Conservation (phyloP, 2,888 invertebrate genomes). For the Catocala sponsa region DNA sequence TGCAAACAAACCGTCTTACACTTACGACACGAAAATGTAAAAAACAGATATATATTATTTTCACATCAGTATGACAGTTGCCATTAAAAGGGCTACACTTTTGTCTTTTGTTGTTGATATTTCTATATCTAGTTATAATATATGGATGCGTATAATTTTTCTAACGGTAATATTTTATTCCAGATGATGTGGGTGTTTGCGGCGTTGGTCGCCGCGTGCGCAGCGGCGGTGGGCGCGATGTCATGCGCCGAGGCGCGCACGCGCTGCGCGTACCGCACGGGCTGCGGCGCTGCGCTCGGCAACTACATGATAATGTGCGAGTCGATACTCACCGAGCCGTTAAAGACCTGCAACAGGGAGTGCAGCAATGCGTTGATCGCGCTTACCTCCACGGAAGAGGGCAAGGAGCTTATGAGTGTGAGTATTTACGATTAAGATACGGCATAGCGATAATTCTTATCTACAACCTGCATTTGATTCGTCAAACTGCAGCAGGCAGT, state of each 20-base stretch:
- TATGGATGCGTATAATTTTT: not conserved
- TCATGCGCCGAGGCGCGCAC: constrained; percentile 91
- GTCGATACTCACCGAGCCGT: constrained; percentile 89
- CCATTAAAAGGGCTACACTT: too few species aligned
- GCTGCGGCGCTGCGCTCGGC: constrained; percentile 93
- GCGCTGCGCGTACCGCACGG: constrained; percentile 92
- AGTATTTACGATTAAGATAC: constrained; percentile 60
- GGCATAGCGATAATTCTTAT: too few species aligned
- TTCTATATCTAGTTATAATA: too few species aligned
- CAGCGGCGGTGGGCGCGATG: constrained; percentile 67
- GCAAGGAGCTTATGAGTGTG: constrained; percentile 92
- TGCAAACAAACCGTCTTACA: too few species aligned
- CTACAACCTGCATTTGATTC: too few species aligned
- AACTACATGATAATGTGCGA: constrained; percentile 93
- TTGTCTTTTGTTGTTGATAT: too few species aligned
- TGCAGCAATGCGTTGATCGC: constrained; percentile 94
- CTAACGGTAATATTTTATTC: not conserved
- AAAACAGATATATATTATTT: too few species aligned
- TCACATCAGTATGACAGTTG: too few species aligned
- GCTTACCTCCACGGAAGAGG: constrained; percentile 93
- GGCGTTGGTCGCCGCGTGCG: constrained; percentile 65
- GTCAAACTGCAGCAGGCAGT: too few species aligned
- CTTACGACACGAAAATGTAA: too few species aligned
- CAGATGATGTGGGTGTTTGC: constrained; percentile 81
- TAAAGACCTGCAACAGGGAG: constrained; percentile 89